Base-by-base conservation (phyloP, 1,140 invertebrate genomes). In the Drosophila ogumai region DNA sequence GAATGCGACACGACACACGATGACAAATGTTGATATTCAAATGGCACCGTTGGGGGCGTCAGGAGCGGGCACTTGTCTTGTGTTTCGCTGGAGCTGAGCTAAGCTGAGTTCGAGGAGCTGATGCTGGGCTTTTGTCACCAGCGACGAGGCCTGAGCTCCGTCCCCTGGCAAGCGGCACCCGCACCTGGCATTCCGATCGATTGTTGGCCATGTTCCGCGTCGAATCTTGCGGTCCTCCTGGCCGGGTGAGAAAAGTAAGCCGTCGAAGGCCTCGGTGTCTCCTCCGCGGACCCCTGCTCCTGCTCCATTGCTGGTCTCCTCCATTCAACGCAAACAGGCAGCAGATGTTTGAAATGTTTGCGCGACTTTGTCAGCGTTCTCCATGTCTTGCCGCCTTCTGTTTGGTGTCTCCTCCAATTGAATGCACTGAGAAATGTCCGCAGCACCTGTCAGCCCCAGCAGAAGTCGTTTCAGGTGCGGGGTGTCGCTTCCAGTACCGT, bases 1-100 rank as follows among this genome's bases (percentile, higher is more conserved):
- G 79, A 77, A 88, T 87, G 79, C 75, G 57, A 76, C 82, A 88
- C 82, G 82, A 82, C 82, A 88, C 82, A 88, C 84, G 82, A 87
- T 87, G 82, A 87, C 82, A 87, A 87, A 87, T 87, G 82, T 87
- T 87, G 82, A 87, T 87, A 87, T 87, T 87, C 84, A 87, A 87
- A 87, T 87, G 82, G 75, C 84, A 77, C 79, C 76, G 72, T 82
- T 76, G 82, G 71, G 75, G 84, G 72, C 59, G 71, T 75, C 44
- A 47, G 57, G 60, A 61, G 61, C 65, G 68, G 69, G 67, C 38
- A 71, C 63, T 71, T 67, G 63, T 55, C 61, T 44, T 38, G 12
- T 15, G 38, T 43, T 54, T 8, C 31, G 59, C 43, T 47, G 38
- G 8, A 58, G 44, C n/a, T 6, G 38, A 40, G 38, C 36, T 4